Conservation (phyloP, 1,140 invertebrate genomes). For the Lerema accius region DNA sequence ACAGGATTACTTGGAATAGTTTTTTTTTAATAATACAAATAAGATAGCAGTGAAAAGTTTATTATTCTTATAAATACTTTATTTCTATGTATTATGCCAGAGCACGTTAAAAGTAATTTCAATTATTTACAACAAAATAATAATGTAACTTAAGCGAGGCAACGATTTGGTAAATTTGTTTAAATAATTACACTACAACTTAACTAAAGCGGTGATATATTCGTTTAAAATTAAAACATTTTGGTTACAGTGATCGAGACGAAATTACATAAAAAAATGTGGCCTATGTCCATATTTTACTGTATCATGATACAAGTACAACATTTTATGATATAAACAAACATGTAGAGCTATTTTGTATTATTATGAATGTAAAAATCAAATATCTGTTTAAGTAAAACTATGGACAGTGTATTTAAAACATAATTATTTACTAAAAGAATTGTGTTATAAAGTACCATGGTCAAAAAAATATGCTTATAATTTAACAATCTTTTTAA, state of each 20-base stretch:
- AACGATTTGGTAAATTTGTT: slow-evolving; percentile 79
- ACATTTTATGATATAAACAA: too few relatives aligned
- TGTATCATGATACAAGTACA: neutral
- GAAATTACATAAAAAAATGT: too few relatives aligned
- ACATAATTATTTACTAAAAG: too few relatives aligned
- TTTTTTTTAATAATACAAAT: slow-evolving; percentile 44
- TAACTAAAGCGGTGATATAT: slow-evolving; percentile 52
- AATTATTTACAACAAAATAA: slow-evolving; percentile 73
- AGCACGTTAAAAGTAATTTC: slow-evolving; percentile 69
- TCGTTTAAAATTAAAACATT: slow-evolving; percentile 16
- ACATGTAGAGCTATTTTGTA: too few relatives aligned
- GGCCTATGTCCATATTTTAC: neutral
- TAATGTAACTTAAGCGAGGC: slow-evolving; percentile 79
- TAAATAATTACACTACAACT: slow-evolving; percentile 71
- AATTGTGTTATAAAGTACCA: too few relatives aligned
- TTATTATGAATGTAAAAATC: too few relatives aligned
- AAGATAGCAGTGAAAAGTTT: slow-evolving; percentile 71
- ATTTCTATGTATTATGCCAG: slow-evolving; percentile 74
- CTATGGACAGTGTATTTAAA: too few relatives aligned
- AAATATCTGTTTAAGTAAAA: too few relatives aligned
- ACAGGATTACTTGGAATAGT: too few relatives aligned
- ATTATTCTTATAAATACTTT: slow-evolving; percentile 66
- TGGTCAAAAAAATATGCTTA: too few relatives aligned
- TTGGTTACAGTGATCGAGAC: slow-evolving; percentile 13
- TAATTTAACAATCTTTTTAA: too few relatives aligned